Percentiles rank a stretch among this genome's conserved stretches.
phyloP scores from a whole-genome alignment of 2,888 invertebrate genomes.

The Meloe dianella region DNA sequence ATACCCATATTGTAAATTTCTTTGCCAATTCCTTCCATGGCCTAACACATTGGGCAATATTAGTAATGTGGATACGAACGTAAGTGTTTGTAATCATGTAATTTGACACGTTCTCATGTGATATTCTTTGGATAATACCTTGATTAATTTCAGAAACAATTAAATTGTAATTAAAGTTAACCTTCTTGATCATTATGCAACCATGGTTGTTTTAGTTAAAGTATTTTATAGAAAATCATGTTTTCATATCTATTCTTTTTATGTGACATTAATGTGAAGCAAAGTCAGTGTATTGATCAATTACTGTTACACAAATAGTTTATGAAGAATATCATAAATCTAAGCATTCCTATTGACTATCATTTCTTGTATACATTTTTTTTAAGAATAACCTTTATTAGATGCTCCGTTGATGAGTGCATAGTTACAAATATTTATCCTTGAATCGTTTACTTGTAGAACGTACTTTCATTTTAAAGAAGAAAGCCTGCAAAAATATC shows the following conservation, averaged over 20 bases:
- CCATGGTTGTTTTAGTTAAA: neutral
- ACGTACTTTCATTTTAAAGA: slow-evolving; percentile 29
- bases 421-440: slow-evolving; percentile 32
- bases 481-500: slow-evolving; percentile 27
- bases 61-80: neutral
- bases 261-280: too few species aligned
- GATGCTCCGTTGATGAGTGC: slow-evolving; percentile 27
- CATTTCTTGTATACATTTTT: slow-evolving; percentile 21
- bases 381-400: slow-evolving; percentile 28
- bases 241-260: neutral
- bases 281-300: neutral
- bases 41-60: neutral
- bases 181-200: slow-evolving; percentile 11
- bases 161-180: slow-evolving; percentile 7
- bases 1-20: neutral
- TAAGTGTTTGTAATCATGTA: slow-evolving; percentile 8
- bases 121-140: slow-evolving; percentile 3
- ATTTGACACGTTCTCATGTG: slow-evolving; percentile 17
- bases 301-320: slow-evolving; percentile 8
- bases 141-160: slow-evolving; percentile 16
- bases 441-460: slow-evolving; percentile 24
- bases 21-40: slow-evolving; percentile 11
- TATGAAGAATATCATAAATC: slow-evolving; percentile 25
- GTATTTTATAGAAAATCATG: neutral
- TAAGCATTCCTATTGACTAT: slow-evolving; percentile 17